Evolutionary conservation across 2,888 invertebrate genomes (phyloP).

Genomic region (Apocheima hispidaria): DNA sequence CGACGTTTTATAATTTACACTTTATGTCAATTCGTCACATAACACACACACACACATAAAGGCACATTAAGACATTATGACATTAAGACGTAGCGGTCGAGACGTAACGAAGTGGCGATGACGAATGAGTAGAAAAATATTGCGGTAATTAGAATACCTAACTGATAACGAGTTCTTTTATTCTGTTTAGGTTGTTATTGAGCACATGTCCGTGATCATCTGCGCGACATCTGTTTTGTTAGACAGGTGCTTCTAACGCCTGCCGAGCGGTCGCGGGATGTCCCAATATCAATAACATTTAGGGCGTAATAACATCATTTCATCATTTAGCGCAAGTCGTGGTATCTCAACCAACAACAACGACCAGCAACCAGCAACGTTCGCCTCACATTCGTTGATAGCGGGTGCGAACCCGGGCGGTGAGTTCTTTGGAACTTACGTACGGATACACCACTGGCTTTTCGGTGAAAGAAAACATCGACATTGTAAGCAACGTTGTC

Average conservation of each 20-base stretch:
- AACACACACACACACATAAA: no score
- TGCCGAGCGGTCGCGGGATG: slow-evolving; percentile 36
- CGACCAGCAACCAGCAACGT: no score
- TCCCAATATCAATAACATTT: slow-evolving; percentile 14
- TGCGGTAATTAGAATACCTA: slow-evolving; percentile 51
- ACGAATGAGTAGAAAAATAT: slow-evolving; percentile 53
- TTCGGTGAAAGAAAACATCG: no score
- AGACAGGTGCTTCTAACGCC: slow-evolving; percentile 79
- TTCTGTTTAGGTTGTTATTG: slow-evolving; percentile 44
- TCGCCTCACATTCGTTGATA: no score
- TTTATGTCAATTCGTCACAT: slow-evolving; percentile 40
- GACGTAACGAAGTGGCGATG: slow-evolving; percentile 51
- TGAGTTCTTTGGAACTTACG: no score
- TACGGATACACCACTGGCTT: no score
- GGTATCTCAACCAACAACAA: no score
- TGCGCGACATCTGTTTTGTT: slow-evolving; percentile 69
- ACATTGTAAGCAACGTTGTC: no score
- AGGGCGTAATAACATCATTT: slow-evolving; percentile 17
- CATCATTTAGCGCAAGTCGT: no score
- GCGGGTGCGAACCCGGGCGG: no score
- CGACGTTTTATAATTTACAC: slow-evolving; percentile 27
- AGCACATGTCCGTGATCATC: slow-evolving; percentile 61
- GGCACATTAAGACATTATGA: no score
- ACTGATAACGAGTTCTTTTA: slow-evolving; percentile 47
- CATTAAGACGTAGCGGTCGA: slow-evolving; percentile 40